phyloP scores from a whole-genome alignment of 1,140 invertebrate species.

The Phocides pigmalion region DNA sequence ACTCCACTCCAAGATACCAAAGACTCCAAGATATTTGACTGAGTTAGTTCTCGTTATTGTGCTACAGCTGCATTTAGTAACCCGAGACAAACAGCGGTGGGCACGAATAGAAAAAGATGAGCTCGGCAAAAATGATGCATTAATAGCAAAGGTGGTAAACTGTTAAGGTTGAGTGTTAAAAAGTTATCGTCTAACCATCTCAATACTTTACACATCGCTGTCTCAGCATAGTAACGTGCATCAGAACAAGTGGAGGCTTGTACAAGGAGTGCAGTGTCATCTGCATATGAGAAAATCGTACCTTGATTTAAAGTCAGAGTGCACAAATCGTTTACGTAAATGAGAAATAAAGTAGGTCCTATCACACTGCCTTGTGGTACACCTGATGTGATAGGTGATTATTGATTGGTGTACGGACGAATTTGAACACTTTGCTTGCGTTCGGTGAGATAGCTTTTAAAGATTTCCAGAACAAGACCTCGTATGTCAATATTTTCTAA shows the following conservation, averaged over 20 bases:
- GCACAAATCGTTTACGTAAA: constrained; percentile 10
- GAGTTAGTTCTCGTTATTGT: not conserved
- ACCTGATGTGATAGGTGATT: not conserved
- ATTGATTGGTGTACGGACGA: not conserved
- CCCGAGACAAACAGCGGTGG: not conserved
- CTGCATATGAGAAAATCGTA: constrained; percentile 15
- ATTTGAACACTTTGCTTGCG: constrained; percentile 16
- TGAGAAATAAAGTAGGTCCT: constrained; percentile 9
- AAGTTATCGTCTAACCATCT: constrained; percentile 19
- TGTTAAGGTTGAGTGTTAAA: constrained; percentile 10
- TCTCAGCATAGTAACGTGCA: not conserved
- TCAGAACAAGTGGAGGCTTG: constrained; percentile 3
- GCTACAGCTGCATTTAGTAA: not conserved
- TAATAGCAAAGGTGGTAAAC: constrained; percentile 6
- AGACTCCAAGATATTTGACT: not conserved
- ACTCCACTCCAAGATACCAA: constrained; percentile 22
- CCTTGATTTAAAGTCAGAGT: constrained; percentile 3
- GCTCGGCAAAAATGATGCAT: not conserved
- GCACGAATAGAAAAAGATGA: not conserved
- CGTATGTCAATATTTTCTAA: constrained; percentile 3
- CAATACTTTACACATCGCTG: not conserved
- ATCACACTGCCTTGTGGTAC: constrained; percentile 23
- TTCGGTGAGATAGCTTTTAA: constrained; percentile 1
- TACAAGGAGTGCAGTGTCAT: constrained; percentile 21
- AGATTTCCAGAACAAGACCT: constrained; percentile 10